A percentile compares a stretch with the other conserved stretches of the same genome.
These are phyloP conservation scores for Leucophenga montana DNA, from an alignment of 2,888 invertebrate genomes.

Conservation along the genomic window DNA sequence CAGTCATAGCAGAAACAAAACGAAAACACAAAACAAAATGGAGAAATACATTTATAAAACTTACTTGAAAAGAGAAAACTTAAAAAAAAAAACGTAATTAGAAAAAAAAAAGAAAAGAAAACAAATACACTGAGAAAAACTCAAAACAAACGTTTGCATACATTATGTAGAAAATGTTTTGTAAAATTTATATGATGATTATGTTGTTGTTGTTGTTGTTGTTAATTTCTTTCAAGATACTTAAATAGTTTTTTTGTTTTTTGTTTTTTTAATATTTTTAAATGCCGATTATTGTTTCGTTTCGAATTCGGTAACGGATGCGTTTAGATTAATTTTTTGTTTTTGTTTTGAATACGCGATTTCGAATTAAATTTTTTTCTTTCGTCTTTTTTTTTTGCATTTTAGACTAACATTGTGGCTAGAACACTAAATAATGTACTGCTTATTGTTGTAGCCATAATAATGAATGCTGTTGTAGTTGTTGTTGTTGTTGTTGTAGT, in stretches of 20 bases:
- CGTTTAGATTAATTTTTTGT: conserved; percentile 15
- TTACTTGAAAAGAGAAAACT: conserved; percentile 15
- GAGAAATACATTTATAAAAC: conserved; percentile 9
- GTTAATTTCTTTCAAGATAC: conserved; percentile 14
- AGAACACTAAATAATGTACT: conserved; percentile 69
- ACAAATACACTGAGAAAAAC: conserved; percentile 44
- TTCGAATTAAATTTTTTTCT: no score
- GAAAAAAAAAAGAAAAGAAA: conserved; percentile 21
- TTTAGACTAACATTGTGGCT: conserved; percentile 70
- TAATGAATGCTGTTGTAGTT: conserved; percentile 63
- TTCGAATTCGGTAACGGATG: conserved; percentile 26
- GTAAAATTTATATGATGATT: conserved; percentile 25
- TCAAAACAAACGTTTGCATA: conserved; percentile 60
- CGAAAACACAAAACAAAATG: conserved; percentile 35
- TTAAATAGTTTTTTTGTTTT: no score
- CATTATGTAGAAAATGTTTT: conserved; percentile 36
- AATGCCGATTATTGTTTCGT: conserved; percentile 18
- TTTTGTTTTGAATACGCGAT: conserved; percentile 22
- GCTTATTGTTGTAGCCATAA: conserved; percentile 70
- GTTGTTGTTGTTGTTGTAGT: conserved; percentile 59
- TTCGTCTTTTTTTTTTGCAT: no score
- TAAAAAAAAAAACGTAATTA: conserved; percentile 18
- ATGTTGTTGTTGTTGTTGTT: conserved; percentile 37
- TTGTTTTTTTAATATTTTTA: conserved; percentile 20
- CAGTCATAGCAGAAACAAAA: conserved; percentile 26